These are phyloP conservation scores for Eospalax fontanierii DNA, from an alignment of 2,797 vertebrate genomes.

Conservation along the genomic window DNA sequence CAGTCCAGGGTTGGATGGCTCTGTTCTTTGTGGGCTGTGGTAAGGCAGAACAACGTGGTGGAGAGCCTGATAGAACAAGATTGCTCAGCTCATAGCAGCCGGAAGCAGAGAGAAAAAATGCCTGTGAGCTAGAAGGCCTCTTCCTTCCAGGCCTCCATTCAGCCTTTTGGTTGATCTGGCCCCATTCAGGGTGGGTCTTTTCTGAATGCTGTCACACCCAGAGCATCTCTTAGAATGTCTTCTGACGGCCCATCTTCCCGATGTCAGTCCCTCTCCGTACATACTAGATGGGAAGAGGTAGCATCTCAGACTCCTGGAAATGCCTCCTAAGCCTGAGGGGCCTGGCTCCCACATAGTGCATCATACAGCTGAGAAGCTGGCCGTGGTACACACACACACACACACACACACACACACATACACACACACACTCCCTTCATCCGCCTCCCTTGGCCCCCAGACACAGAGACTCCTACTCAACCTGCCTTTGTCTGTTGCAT, in stretches of 20 bases:
- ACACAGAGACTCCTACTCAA: slow-evolving; percentile 84
- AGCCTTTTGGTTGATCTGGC: too few relatives aligned
- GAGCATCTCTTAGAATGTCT: not conserved
- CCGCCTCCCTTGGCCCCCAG: slow-evolving; percentile 76
- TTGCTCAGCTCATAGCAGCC: too few relatives aligned
- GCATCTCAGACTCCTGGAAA: slow-evolving; percentile 5
- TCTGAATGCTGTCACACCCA: too few relatives aligned
- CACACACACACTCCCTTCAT: too few relatives aligned
- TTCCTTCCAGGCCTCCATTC: too few relatives aligned
- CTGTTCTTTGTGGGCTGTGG: too few relatives aligned
- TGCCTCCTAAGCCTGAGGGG: not conserved
- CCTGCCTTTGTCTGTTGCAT: slow-evolving; percentile 82
- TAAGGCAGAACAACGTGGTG: too few relatives aligned
- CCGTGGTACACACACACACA: not conserved
- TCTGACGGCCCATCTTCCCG: not conserved
- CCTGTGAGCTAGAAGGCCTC: too few relatives aligned
- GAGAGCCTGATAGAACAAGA: too few relatives aligned
- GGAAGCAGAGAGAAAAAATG: too few relatives aligned
- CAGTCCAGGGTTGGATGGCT: too few relatives aligned
- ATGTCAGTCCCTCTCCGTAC: not conserved
- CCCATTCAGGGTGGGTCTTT: too few relatives aligned
- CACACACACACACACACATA: slow-evolving; percentile 48
- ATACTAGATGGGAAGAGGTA: not conserved
- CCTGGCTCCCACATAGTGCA: slow-evolving; percentile 63
- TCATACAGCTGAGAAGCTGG: slow-evolving; percentile 74